Base-by-base conservation (phyloP, 2,888 invertebrate genomes). In the Hypselothyrea guttata region DNA sequence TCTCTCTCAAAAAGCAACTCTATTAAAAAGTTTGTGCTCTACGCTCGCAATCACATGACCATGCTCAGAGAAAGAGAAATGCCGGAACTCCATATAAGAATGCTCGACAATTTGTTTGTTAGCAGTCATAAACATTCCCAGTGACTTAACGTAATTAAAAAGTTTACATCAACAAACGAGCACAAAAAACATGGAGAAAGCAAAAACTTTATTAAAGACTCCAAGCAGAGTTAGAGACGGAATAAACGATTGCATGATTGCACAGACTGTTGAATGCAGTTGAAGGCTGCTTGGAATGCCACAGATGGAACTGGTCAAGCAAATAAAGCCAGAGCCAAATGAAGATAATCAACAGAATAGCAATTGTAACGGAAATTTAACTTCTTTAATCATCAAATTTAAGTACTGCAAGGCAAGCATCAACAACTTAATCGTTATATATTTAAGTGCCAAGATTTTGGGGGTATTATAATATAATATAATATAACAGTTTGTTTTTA, bases 131-230 rank as follows among this genome's bases (percentile, higher is more conserved):
- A 64, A 60, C 54, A 68, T 62, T 58, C 71, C 56, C 35, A 42
- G 53, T 38, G 73, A 70, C 66, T 81, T 70, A 46, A 72, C 58
- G 69, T 67, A 84, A 84, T 79, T 84, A 77, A 67, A 79, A 77
- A 84, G 60, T 77, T 77, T 69, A 18, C 44, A 63, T 41, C 38
- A 60, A 56, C 58, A 57, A 62, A 54, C 37, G 9, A 38, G 35
- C 15, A 41, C 37, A 40, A 57, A 34, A 54, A 55, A 13, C 40
- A 45, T 31, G 41, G 22, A 22, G 22, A 22, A 5, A 22, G 12
- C 12, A 27, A 18, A 18, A 54, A 63, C 57, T 52, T 65, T 47
- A 9, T 40, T 30, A 22, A 40, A 54, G 30, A 12, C 46, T 15
- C 38, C 11, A 48, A 12, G 16, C n/a, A n/a, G n/a, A n/a, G n/a